Evolutionary conservation across 2,797 vertebrate genomes (phyloP).

Genomic region (Neostethus bicornis): DNA sequence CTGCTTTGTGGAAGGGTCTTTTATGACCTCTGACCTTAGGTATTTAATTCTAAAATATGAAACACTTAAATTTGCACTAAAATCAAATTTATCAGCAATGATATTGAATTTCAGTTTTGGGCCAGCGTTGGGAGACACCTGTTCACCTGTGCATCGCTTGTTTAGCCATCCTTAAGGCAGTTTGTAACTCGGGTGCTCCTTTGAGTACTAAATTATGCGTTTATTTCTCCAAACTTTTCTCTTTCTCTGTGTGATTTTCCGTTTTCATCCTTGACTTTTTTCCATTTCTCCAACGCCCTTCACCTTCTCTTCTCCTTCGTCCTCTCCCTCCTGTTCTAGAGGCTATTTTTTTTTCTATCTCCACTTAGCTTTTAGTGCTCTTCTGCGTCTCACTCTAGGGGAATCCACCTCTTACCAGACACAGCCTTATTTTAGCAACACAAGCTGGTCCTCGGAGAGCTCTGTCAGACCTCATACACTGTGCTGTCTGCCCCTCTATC

Average conservation of each 20-base stretch:
- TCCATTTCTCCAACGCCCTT: conserved; percentile 40
- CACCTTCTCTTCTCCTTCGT: conserved; percentile 52
- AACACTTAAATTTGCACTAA: no score
- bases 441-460: conserved; percentile 66
- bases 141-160: no score
- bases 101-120: no score
- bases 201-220: no score
- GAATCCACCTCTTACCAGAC: conserved; percentile 76
- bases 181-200: no score
- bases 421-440: conserved; percentile 78
- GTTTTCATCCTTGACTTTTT: conserved; percentile 28
- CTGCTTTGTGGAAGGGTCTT: no score
- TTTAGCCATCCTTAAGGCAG: no score
- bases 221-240: neutral
- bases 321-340: conserved; percentile 53
- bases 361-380: conserved; percentile 80
- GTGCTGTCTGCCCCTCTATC: conserved; percentile 44
- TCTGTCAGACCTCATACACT: conserved; percentile 61
- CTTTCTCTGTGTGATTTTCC: conserved; percentile 5
- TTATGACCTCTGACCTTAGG: no score
- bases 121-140: no score
- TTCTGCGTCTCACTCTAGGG: conserved; percentile 72
- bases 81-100: no score
- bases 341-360: conserved; percentile 60
- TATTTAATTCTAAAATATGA: no score